Base-by-base conservation (phyloP, 2,797 vertebrate genomes). In the Aldrovandia affinis region DNA sequence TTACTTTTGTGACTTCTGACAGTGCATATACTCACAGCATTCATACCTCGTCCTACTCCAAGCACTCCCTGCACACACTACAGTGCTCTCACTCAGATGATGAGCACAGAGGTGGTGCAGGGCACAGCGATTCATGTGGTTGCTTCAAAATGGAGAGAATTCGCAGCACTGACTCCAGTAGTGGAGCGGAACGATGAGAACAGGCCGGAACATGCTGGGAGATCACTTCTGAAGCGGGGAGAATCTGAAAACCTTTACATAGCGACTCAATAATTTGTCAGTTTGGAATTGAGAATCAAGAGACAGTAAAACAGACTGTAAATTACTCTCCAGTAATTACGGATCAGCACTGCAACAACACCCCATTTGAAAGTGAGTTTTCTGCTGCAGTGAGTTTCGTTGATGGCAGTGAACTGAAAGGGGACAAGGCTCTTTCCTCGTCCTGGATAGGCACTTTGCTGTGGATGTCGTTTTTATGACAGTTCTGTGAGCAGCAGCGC, bases 151-250 rank as follows among this genome's bases (percentile, higher is more conserved):
- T 30, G 12, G 30, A 54, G 25, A 6, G 28, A 80, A 55, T n/a
- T 9, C 55, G 25, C 50, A 55, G 78, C 52, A 22, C 42, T 54
- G 47, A 20, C 52, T 47, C 39, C 39, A 77, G 39, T 20, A 80
- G 78, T n/a, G 3, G n/a, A 80, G 47, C 18, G n/a, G 33, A 36
- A 18, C 14, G 50, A 80, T 25, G n/a, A 30, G 47, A 80, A 28
- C 78, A 80, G 78, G 47, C 78, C 5, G 28, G 78, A 33, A 80
- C 78, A 80, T 33, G 47, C 47, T 54, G 28, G 78, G 28, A 80
- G 78, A 80, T 30, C 28, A 7, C 78, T 55, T 80, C 78, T 55
- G 78, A 80, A 80, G 78, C 55, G 78, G 28, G 47, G 47, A 54
- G 73, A 77, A 47, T 77, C 1, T 33, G 30, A 68, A 57, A 70